Evolutionary conservation across 2,888 invertebrate genomes (phyloP), one percentile per base, ranked within the genome.

Genomic region (Meteorus colon): DNA sequence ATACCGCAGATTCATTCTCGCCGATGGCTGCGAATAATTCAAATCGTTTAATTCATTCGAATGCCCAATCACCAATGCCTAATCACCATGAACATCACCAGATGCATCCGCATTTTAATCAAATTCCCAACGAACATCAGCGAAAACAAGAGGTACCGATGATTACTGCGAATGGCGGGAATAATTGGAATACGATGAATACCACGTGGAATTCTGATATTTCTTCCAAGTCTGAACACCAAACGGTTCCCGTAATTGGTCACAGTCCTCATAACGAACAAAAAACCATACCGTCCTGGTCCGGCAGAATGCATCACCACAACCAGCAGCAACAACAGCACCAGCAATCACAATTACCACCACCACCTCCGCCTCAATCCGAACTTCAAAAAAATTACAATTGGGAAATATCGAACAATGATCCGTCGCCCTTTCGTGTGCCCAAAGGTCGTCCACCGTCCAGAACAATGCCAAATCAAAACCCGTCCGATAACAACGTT

Each of bases 371-470:
- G 31, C 69, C 79, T 4, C 78, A 74, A n/a, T 71, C 79, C 8
- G 81, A 79, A 59, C 79, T 76, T 34, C 68, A 75, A 70, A 83
- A 77, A 59, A 79, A 81, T 73, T 79, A 79, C 10, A 86, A 86
- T 84, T 87, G 88, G 80, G 78, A 82, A 8, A 75, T 83, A 4
- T 78, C 85, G 4, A 77, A 55, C n/a, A 55, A 80, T 27, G 92
- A 92, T 79, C 91, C 91, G 66, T 91, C 92, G 3, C 90, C 93
- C 12, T 94, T 94, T 82, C 90, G 93, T 83, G 92, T 93, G 27
- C 93, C 93, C 1, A 93, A 92, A 88, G 93, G 93, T 0, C 91
- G 93, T 81, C 93, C 93, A 41, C 94, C 92, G 41, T 94, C 93
- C 4, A 90, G 93, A 77, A 92, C 92, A 41, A 78, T 79, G 31